Evolutionary conservation across 1,140 invertebrate genomes (phyloP), one percentile per base, ranked within the genome.

Genomic region (Ephestia elutella): DNA sequence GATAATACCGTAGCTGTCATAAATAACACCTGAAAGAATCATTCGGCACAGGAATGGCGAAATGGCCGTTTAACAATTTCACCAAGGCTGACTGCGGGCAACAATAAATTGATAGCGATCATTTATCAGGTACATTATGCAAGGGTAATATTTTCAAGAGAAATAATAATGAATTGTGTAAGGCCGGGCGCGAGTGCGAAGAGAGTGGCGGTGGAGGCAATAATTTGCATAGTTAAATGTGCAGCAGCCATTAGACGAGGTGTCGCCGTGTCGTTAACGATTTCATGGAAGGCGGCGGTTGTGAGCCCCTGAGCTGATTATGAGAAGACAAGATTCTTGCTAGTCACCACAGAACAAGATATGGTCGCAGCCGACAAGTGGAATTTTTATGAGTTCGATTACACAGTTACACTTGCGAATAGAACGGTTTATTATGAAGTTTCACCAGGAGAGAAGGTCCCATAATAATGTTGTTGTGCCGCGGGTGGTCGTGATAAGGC

Each of bases 191-290:
- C 28, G 18, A 30, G 25, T 11, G 15, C 54, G 18, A 25, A 25
- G 21, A 20, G 20, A 50, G 19, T 11, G 56, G 18, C 13, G 4
- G 32, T 53, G 21, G 18, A 54, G 15, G 35, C 20, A 67, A 63
- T 59, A 50, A 75, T 78, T 72, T 75, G 69, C 75, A 73, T 73
- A 70, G 63, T 57, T 69, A 67, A 70, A 63, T 67, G 65, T 49
- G 54, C 66, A 60, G 54, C 54, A 62, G 53, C 9, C 56, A 75
- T 75, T 70, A 71, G 66, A 75, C 69, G 58, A 72, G 65, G 69
- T 75, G 73, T 78, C 69, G 67, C 62, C 64, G 56, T 54, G 54
- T 62, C 65, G 57, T 49, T 73, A 75, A 75, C 70, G 65, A 73
- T 65, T 73, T 77, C 74, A 68, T 65, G 68, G 72, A 77, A 68